Conservation (phyloP, 2,888 invertebrate genomes). For the Phania funesta region DNA sequence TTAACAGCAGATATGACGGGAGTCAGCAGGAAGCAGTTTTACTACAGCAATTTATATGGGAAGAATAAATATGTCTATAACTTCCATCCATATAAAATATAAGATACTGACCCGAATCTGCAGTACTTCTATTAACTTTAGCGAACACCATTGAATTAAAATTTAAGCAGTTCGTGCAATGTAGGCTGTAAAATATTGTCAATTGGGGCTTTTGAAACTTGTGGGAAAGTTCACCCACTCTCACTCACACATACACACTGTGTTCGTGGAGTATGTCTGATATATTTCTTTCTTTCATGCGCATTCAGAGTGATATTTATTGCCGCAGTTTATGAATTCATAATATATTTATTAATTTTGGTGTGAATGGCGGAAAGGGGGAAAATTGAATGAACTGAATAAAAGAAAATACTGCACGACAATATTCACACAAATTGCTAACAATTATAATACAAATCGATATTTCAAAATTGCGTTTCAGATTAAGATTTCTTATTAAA, state of each 20-base stretch:
- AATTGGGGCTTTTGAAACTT: neutral
- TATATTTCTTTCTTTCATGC: neutral
- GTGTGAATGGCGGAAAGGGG: neutral
- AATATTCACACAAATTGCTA: slow-evolving; percentile 35
- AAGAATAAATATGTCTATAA: no score
- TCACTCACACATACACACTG: neutral
- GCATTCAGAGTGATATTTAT: slow-evolving; percentile 41
- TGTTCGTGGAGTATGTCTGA: neutral
- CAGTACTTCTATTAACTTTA: no score
- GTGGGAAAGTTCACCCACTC: neutral
- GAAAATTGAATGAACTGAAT: neutral
- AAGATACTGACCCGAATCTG: no score
- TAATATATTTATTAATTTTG: slow-evolving; percentile 45
- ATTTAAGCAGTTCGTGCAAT: no score
- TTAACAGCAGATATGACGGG: no score
- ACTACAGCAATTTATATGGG: no score
- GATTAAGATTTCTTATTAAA: neutral
- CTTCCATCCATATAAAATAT: no score
- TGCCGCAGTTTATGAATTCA: slow-evolving; percentile 50
- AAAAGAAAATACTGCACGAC: slow-evolving; percentile 6
- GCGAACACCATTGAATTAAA: no score
- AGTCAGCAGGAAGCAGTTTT: no score
- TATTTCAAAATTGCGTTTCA: neutral
- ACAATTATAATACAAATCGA: slow-evolving; percentile 5
- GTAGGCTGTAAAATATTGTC: neutral